phyloP scores from a whole-genome alignment of 2,888 invertebrate genomes.

The Conus canariensis region DNA sequence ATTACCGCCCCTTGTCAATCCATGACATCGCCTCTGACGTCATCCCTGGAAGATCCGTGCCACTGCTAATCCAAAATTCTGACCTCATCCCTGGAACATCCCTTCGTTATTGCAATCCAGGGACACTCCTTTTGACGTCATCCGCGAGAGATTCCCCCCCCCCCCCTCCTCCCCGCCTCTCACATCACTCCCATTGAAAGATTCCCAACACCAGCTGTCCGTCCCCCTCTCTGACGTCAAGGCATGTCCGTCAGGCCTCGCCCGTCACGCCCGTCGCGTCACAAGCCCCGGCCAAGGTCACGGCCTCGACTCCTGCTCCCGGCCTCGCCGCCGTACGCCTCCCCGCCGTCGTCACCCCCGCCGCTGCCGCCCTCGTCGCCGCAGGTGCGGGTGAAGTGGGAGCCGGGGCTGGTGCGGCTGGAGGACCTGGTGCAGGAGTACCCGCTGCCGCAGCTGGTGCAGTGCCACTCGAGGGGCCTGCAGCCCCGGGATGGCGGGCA shows the following conservation, averaged over 20 bases:
- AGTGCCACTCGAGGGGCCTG: conserved; percentile 62
- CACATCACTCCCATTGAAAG: too few relatives aligned
- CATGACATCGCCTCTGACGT: too few relatives aligned
- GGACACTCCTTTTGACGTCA: background rate
- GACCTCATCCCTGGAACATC: too few relatives aligned
- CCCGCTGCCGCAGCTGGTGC: conserved; percentile 63
- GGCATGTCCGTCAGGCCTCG: too few relatives aligned
- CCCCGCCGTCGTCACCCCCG: background rate
- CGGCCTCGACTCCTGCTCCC: conserved; percentile 32
- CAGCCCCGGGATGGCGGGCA: conserved; percentile 53
- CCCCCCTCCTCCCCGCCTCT: too few relatives aligned
- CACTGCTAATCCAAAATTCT: too few relatives aligned
- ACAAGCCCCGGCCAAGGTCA: conserved; percentile 35
- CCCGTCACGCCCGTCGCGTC: too few relatives aligned
- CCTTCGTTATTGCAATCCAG: too few relatives aligned
- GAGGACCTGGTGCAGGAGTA: conserved; percentile 61
- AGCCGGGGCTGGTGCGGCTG: conserved; percentile 58
- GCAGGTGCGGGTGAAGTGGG: conserved; percentile 53
- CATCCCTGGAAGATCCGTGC: too few relatives aligned
- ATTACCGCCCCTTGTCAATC: too few relatives aligned
- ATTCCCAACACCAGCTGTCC: too few relatives aligned
- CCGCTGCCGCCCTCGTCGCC: background rate
- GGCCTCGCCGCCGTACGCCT: background rate
- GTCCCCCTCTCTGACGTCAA: too few relatives aligned
- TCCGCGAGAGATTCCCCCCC: background rate